Conservation (phyloP, 1,140 invertebrate species). For the Periplaneta americana region DNA sequence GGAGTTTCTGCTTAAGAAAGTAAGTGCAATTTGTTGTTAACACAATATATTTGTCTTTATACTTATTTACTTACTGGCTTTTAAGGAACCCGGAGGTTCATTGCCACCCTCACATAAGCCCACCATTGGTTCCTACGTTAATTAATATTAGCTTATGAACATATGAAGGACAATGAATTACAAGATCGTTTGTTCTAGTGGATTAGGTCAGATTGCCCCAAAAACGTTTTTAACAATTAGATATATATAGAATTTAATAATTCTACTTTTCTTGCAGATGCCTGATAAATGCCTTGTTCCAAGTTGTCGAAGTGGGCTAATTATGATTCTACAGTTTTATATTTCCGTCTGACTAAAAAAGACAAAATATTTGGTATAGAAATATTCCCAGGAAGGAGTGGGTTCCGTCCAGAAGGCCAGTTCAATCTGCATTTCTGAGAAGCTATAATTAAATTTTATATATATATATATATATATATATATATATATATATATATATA, state of each 20-base stretch:
- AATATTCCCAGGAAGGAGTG: not conserved
- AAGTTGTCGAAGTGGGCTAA: not conserved
- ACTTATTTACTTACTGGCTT: too few species aligned
- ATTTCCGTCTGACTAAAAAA: not conserved
- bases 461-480: too few species aligned
- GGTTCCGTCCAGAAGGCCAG: not conserved
- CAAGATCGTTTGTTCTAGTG: not conserved
- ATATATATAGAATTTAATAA: too few species aligned
- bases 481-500: too few species aligned
- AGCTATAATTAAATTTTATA: not conserved
- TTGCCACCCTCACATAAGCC: too few species aligned
- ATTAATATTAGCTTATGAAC: not conserved
- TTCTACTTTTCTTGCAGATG: not conserved
- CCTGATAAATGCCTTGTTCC: not conserved
- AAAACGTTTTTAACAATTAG: not conserved
- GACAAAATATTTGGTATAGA: not conserved
- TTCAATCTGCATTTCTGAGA: not conserved
- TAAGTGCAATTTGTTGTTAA: not conserved
- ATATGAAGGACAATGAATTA: not conserved
- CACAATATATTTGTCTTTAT: too few species aligned
- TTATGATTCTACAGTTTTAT: not conserved
- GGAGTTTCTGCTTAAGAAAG: not conserved
- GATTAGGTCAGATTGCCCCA: not conserved
- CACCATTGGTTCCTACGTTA: too few species aligned
- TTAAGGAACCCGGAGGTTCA: too few species aligned